A percentile compares a stretch with the other conserved stretches of the same genome.
These are phyloP conservation scores for Priocnemis perturbator DNA, from an alignment of 2,888 invertebrate species.

Conservation along the genomic window DNA sequence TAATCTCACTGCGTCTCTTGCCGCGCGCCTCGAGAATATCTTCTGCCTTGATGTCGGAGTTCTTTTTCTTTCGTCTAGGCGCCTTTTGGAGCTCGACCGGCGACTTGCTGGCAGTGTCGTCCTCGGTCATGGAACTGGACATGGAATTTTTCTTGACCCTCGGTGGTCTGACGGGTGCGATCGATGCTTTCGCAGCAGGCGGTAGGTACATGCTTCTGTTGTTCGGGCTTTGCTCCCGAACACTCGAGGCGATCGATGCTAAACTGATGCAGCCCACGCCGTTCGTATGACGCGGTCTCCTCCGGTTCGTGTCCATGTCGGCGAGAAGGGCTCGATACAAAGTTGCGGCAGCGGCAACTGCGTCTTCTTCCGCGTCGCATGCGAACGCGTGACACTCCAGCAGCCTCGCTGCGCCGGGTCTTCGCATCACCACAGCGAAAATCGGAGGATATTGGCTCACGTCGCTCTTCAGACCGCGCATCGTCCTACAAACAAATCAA, in stretches of 20 bases:
- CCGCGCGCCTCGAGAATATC: slow-evolving; percentile 67
- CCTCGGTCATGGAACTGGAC: slow-evolving; percentile 67
- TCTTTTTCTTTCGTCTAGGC: slow-evolving; percentile 61
- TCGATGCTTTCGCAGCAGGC: slow-evolving; percentile 28
- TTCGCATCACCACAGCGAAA: slow-evolving; percentile 93
- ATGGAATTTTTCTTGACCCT: slow-evolving; percentile 83
- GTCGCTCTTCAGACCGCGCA: slow-evolving; percentile 67
- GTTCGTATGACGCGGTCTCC: slow-evolving; percentile 82
- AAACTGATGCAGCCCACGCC: slow-evolving; percentile 87
- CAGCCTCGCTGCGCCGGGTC: slow-evolving; percentile 84
- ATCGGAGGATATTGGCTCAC: slow-evolving; percentile 85
- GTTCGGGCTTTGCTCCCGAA: slow-evolving; percentile 59
- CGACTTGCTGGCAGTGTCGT: slow-evolving; percentile 25
- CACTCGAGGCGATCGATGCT: slow-evolving; percentile 75
- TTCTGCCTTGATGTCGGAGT: slow-evolving; percentile 66
- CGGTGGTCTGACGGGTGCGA: slow-evolving; percentile 83
- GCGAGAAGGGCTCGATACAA: slow-evolving; percentile 92
- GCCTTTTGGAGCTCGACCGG: slow-evolving; percentile 73
- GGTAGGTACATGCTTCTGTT: slow-evolving; percentile 51
- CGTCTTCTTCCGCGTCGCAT: slow-evolving; percentile 92
- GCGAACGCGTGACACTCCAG: slow-evolving; percentile 94
- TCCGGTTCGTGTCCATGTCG: slow-evolving; percentile 74
- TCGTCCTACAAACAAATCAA: slow-evolving; percentile 61
- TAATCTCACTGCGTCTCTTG: slow-evolving; percentile 24
- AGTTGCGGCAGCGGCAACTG: slow-evolving; percentile 93